Conservation (phyloP, 1,140 invertebrate genomes). For the Tyrophagus putrescentiae region DNA sequence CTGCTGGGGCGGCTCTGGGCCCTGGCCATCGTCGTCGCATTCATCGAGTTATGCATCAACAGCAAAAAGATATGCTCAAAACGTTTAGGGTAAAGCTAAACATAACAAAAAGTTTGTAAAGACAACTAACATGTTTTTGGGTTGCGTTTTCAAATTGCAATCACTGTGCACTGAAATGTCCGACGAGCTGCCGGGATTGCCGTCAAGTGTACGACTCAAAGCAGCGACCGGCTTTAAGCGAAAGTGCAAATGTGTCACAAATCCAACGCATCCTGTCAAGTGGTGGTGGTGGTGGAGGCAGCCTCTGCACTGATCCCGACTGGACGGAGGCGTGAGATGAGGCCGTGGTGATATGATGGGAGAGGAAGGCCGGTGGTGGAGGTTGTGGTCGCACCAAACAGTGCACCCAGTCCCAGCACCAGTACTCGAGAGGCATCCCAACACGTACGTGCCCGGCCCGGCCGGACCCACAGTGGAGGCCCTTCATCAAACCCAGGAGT, state of each 20-base stretch:
- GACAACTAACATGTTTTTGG: too few relatives aligned
- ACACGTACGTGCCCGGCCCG: background rate
- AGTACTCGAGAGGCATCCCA: too few relatives aligned
- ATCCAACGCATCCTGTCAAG: background rate
- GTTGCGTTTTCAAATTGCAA: too few relatives aligned
- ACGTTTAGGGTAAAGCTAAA: constrained; percentile 15
- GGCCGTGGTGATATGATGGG: constrained; percentile 2
- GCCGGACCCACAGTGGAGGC: background rate
- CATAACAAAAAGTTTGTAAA: too few relatives aligned
- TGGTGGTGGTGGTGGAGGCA: background rate
- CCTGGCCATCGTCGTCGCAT: constrained; percentile 28
- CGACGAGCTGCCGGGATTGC: constrained; percentile 81
- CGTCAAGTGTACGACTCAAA: constrained; percentile 64
- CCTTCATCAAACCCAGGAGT: too few relatives aligned
- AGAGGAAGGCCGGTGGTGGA: background rate
- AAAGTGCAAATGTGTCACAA: constrained; percentile 41
- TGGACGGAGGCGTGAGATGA: constrained; percentile 32
- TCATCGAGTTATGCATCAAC: constrained; percentile 49
- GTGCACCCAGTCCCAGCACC: too few relatives aligned
- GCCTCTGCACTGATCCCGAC: constrained; percentile 42
- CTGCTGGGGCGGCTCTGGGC: constrained; percentile 36
- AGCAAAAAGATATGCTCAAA: constrained; percentile 66
- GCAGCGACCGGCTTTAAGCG: constrained; percentile 57
- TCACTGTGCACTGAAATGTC: constrained; percentile 88
- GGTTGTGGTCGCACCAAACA: too few relatives aligned